Base-by-base conservation (phyloP, 2,888 invertebrate genomes). In the Nomada ruficornis region DNA sequence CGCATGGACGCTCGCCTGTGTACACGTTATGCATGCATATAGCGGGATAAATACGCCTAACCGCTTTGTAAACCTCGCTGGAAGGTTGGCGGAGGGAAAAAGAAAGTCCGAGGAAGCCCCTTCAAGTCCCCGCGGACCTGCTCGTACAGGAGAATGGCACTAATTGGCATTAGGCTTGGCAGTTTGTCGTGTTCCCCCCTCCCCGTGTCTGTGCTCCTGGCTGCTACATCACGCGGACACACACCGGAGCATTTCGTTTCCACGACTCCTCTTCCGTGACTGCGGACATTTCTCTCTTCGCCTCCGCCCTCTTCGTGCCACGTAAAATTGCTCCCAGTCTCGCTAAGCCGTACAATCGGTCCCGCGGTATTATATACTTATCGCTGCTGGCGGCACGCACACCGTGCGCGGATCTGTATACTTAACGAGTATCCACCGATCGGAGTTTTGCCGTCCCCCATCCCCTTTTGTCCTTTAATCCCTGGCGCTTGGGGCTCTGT, bases 81-180 rank as follows among this genome's bases (percentile, higher is more conserved):
- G 69, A 77, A 74, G 82, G 76, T 73, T 74, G 85, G 70, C 71
- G 67, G 79, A 77, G 75, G 70, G 72, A 76, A 80, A 83, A 82
- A 83, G 87, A 84, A 84, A 87, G 83, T 84, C 77, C 81, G 76
- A 82, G 86, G 85, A 83, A 85, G 80, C 77, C 81, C 82, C 86
- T 85, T 76, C 64, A 70, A 83, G 79, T 82, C 82, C 78, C 82
- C 86, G 85, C 82, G 84, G 88, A 86, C 82, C 81, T 81, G 79
- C 85, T 89, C 87, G 89, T 83, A 88, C 90, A 87, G 87, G 87
- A 89, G 92, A 93, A 93, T 93, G 93, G 92, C 93, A 93, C 93
- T 93, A 93, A 93, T 93, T 93, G 93, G 93, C 92, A 92, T 93
- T 93, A 92, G 91, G 91, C 91, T 89, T 93, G 93, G 91, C 93